phyloP scores from a whole-genome alignment of 2,888 invertebrate species.

The Phyto melanocephala region DNA sequence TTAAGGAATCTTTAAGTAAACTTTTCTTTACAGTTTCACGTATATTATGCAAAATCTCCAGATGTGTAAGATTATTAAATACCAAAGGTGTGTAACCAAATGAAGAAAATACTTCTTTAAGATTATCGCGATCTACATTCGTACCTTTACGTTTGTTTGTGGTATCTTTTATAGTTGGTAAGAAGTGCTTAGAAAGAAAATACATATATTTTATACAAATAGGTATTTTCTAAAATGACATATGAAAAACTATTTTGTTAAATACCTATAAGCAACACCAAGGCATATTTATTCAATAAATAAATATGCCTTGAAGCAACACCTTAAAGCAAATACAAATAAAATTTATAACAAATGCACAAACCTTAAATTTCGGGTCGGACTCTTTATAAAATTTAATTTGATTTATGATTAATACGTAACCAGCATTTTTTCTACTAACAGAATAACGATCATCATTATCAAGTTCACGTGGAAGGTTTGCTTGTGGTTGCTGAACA shows the following conservation, averaged over 20 bases:
- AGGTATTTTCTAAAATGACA: too few relatives aligned
- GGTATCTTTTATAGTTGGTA: constrained; percentile 65
- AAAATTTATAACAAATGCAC: too few relatives aligned
- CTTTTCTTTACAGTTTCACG: constrained; percentile 71
- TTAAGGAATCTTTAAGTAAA: constrained; percentile 72
- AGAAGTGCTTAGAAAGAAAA: constrained; percentile 64
- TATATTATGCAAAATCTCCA: constrained; percentile 70
- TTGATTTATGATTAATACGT: constrained; percentile 76
- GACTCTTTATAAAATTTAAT: constrained; percentile 70
- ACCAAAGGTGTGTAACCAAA: constrained; percentile 73
- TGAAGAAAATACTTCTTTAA: constrained; percentile 70
- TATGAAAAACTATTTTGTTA: too few relatives aligned
- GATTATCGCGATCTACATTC: constrained; percentile 70
- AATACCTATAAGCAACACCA: too few relatives aligned
- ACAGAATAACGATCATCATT: constrained; percentile 68
- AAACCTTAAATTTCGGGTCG: constrained; percentile 69
- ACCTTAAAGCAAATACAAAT: too few relatives aligned
- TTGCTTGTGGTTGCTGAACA: not conserved
- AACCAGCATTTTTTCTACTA: constrained; percentile 71
- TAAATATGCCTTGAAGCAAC: too few relatives aligned
- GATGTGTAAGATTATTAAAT: constrained; percentile 71
- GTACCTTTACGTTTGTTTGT: constrained; percentile 72
- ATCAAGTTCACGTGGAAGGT: constrained; percentile 14
- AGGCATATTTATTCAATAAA: too few relatives aligned
- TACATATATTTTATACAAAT: not conserved